phyloP scores from a whole-genome alignment of 2,113 vertebrate species.

The Suncus etruscus region DNA sequence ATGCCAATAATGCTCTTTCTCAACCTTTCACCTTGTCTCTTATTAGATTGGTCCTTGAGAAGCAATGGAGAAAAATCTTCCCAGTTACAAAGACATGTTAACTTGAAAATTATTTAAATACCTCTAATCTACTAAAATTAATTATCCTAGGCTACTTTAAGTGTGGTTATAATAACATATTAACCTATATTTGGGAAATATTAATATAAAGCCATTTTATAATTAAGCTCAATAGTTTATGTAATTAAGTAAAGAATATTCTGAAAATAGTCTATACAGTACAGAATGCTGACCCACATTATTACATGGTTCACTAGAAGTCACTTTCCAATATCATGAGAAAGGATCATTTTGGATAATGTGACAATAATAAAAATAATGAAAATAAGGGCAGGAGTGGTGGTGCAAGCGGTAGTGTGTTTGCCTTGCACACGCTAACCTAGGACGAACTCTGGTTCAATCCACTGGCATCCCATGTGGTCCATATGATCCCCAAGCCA shows the following conservation, averaged over 20 bases:
- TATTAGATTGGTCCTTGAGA: too few relatives aligned
- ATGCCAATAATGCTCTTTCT: too few relatives aligned
- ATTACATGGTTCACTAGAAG: background rate
- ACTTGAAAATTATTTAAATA: background rate
- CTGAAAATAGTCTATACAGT: background rate
- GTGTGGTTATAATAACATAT: background rate
- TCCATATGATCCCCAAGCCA: too few relatives aligned
- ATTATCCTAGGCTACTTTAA: background rate
- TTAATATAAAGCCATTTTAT: background rate
- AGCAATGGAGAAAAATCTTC: too few relatives aligned
- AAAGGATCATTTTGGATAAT: background rate
- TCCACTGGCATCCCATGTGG: too few relatives aligned
- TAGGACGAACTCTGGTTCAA: too few relatives aligned
- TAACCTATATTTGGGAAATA: background rate
- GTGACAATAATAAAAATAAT: too few relatives aligned
- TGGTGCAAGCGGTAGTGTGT: too few relatives aligned
- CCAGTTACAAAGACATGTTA: too few relatives aligned
- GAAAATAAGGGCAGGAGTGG: too few relatives aligned
- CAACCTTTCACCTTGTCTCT: too few relatives aligned
- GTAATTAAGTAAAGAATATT: background rate
- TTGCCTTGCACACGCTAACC: too few relatives aligned
- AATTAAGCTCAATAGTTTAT: background rate
- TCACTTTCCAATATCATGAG: background rate
- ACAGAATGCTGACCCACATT: background rate
- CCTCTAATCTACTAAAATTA: background rate